Percentiles rank a stretch among this genome's conserved stretches.
Evolutionary conservation across 2,113 vertebrate species (phyloP).

Genomic region (Noturus placidus): DNA sequence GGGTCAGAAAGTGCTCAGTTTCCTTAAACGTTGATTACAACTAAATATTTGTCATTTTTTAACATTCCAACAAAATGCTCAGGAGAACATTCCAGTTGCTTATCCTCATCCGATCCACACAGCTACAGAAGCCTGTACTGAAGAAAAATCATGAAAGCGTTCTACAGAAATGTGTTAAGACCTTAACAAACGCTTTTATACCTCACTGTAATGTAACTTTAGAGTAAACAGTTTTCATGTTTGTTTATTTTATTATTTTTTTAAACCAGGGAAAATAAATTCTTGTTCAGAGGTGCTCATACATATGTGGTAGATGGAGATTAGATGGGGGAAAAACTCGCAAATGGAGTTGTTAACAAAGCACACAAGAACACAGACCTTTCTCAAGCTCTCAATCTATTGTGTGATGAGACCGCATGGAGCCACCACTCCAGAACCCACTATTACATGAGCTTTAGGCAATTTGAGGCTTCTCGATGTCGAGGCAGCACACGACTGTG

Average conservation of each 20-base stretch:
- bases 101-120: not conserved
- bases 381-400: not conserved
- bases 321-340: not conserved
- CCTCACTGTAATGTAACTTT: not conserved
- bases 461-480: not conserved
- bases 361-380: conserved; percentile 25
- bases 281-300: not conserved
- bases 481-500: not conserved
- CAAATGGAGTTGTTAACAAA: not conserved
- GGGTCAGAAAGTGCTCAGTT: not conserved
- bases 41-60: not conserved
- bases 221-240: not conserved
- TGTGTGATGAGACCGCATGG: conserved; percentile 27
- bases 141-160: not conserved
- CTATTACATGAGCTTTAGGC: conserved; percentile 25
- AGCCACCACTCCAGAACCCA: conserved; percentile 17
- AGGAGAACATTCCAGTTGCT: not conserved
- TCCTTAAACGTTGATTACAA: not conserved
- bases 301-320: not conserved
- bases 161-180: not conserved
- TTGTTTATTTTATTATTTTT: not conserved
- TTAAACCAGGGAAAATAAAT: not conserved
- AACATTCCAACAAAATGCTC: not conserved
- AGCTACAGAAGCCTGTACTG: not conserved
- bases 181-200: not conserved